A percentile compares a stretch with the other conserved stretches of the same genome.
Conservation (phyloP, 2,113 vertebrate genomes). For the Muntiacus reevesi region DNA sequence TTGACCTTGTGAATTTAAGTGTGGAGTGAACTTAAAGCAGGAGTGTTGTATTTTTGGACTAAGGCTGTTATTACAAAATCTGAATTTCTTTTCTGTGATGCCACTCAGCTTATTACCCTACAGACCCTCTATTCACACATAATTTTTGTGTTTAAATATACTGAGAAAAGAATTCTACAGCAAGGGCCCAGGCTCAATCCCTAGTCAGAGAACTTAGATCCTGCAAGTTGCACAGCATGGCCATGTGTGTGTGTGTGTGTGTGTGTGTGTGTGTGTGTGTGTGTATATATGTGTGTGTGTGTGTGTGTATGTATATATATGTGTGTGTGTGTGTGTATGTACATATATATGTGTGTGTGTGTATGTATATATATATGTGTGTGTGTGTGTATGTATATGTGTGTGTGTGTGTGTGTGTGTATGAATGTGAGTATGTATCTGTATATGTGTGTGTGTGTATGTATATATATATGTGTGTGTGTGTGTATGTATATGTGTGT, state of each 20-base stretch:
- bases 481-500: too few species aligned
- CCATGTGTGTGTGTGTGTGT: too few species aligned
- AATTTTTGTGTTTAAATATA: neutral
- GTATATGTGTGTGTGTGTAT: too few species aligned
- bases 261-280: too few species aligned
- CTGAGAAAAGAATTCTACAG: neutral
- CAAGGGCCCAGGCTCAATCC: neutral
- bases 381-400: too few species aligned
- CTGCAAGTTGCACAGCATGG: neutral
- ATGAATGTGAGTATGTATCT: too few species aligned
- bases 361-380: too few species aligned
- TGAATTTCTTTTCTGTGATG: neutral
- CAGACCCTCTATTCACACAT: neutral
- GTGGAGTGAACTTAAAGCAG: neutral
- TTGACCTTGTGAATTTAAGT: neutral
- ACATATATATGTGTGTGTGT: too few species aligned
- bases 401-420: fast-evolving
- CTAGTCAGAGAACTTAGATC: neutral
- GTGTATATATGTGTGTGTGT: too few species aligned
- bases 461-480: too few species aligned
- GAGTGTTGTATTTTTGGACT: neutral
- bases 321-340: too few species aligned
- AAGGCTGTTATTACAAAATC: neutral
- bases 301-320: too few species aligned
- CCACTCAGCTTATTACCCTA: neutral